A percentile compares a stretch with the other conserved stretches of the same genome.
phyloP scores from a whole-genome alignment of 2,113 vertebrate genomes.

The Progne subis region DNA sequence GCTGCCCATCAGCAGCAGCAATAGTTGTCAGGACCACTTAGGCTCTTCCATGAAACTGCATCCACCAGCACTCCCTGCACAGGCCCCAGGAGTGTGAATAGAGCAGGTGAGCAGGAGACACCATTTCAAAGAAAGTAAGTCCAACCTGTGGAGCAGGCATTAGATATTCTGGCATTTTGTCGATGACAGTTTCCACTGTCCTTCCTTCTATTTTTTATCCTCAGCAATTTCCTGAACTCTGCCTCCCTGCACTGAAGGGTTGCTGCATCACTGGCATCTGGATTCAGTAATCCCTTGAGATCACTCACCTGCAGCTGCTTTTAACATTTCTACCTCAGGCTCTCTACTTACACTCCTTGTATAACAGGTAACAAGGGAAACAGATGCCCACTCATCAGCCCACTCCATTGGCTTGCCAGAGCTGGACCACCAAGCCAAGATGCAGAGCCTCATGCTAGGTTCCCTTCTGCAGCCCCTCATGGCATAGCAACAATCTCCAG shows the following conservation, averaged over 20 bases:
- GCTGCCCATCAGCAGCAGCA: neutral
- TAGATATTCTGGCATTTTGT: neutral
- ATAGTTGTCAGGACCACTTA: neutral
- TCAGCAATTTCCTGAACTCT: neutral
- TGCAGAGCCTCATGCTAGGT: neutral
- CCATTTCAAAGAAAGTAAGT: neutral
- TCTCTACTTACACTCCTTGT: accelerated
- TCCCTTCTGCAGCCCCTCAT: neutral
- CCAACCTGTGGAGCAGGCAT: too few species aligned
- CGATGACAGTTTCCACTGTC: neutral
- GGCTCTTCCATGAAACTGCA: neutral
- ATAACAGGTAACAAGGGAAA: neutral
- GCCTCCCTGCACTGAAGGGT: neutral
- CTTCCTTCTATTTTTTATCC: too few species aligned
- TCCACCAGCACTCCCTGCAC: neutral
- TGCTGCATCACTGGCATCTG: neutral
- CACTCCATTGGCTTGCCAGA: too few species aligned
- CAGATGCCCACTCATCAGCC: neutral
- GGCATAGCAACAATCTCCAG: neutral
- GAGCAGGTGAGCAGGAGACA: accelerated
- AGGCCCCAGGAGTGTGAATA: neutral
- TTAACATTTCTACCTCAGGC: neutral
- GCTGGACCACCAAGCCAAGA: neutral
- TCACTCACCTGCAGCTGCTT: neutral
- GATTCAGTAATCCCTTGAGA: neutral